phyloP scores from a whole-genome alignment of 2,888 invertebrate genomes.

The Steinernema hermaphroditum region DNA sequence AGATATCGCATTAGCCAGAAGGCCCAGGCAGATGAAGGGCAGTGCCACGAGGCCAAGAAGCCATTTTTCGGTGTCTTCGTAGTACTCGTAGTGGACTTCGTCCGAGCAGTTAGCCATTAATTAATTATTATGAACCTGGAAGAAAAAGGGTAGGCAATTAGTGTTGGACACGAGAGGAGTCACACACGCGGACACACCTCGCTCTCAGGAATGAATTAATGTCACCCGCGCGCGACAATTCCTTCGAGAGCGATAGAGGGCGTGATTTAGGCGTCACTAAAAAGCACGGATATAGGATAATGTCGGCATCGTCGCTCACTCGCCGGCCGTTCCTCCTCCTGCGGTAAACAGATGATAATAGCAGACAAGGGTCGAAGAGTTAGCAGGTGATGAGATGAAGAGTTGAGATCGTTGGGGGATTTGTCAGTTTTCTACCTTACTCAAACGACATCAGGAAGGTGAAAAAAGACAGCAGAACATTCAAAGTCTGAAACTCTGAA shows the following conservation, averaged over 20 bases:
- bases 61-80: slow-evolving; percentile 49
- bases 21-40: slow-evolving; percentile 48
- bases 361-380: slow-evolving; percentile 5
- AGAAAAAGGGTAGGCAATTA: too few species aligned
- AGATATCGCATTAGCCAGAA: slow-evolving; percentile 49
- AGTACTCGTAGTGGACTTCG: slow-evolving; percentile 40
- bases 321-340: background rate
- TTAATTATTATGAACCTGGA: too few species aligned
- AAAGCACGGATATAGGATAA: background rate
- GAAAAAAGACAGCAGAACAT: too few species aligned
- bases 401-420: background rate
- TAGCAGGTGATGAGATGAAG: slow-evolving; percentile 17
- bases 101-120: slow-evolving; percentile 3
- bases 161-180: too few species aligned
- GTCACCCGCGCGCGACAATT: slow-evolving; percentile 5
- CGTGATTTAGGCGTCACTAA: background rate
- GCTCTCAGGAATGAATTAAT: too few species aligned
- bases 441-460: too few species aligned
- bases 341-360: slow-evolving; percentile 24
- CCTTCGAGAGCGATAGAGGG: background rate
- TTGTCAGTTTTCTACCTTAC: too few species aligned
- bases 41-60: slow-evolving; percentile 62
- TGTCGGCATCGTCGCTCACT: background rate
- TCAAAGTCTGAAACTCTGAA: too few species aligned
- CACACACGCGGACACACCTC: too few species aligned